Percentiles rank a stretch among this genome's conserved stretches.
Conservation (phyloP, 2,113 vertebrate species). For the Nannobrachium achirus region DNA sequence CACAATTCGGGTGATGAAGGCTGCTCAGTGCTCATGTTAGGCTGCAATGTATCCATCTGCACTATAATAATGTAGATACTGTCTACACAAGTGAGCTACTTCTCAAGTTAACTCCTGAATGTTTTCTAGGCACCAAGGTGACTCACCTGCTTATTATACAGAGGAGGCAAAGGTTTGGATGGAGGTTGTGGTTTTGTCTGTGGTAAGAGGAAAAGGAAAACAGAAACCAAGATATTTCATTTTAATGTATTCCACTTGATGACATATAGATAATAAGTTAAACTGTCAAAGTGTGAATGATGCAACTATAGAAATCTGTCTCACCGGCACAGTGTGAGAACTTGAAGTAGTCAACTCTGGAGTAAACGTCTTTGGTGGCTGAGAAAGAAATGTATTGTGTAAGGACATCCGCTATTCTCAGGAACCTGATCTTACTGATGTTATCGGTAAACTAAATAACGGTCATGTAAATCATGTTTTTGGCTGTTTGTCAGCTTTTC, state of each 20-base stretch:
- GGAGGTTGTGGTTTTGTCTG: slow-evolving; percentile 65
- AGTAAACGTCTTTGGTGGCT: slow-evolving; percentile 58
- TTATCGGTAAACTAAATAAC: not conserved
- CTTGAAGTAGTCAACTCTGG: not conserved
- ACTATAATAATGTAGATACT: too few relatives aligned
- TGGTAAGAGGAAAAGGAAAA: slow-evolving; percentile 3
- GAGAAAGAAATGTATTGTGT: slow-evolving; percentile 5
- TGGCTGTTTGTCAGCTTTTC: too few relatives aligned
- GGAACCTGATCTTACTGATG: too few relatives aligned
- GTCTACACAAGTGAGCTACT: too few relatives aligned
- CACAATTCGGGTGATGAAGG: too few relatives aligned
- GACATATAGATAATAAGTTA: not conserved
- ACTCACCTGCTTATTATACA: slow-evolving; percentile 67
- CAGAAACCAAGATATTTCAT: not conserved
- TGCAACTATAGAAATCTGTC: slow-evolving; percentile 1
- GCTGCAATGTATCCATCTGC: too few relatives aligned
- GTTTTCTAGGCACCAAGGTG: not conserved
- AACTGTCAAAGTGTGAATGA: not conserved
- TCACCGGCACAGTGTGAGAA: slow-evolving; percentile 43
- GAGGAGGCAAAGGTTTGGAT: slow-evolving; percentile 59
- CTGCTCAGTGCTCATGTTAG: too few relatives aligned
- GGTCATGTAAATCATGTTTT: not conserved
- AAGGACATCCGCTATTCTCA: too few relatives aligned
- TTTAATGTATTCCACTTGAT: not conserved
- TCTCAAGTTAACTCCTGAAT: not conserved